Conservation (phyloP, 2,888 invertebrate species). For the Acanthosepion esculentum region DNA sequence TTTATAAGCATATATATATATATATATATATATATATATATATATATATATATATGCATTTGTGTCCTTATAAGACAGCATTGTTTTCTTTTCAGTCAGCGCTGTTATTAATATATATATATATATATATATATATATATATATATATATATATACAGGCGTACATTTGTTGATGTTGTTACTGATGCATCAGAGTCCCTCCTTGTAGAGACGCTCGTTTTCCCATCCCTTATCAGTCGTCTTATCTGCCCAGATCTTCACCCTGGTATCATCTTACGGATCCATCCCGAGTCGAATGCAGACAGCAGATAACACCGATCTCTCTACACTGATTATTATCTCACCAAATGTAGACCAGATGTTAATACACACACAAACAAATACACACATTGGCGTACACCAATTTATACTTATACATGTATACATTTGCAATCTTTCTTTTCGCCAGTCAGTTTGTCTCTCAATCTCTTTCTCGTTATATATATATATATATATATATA, state of each 20-base stretch:
- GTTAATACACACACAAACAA: neutral
- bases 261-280: neutral
- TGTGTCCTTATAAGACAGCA: neutral
- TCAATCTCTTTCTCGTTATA: too few relatives aligned
- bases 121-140: neutral
- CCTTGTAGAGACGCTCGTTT: neutral
- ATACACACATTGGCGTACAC: neutral
- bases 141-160: neutral
- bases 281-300: constrained; percentile 33
- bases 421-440: neutral
- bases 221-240: neutral
- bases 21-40: neutral
- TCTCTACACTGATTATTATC: neutral
- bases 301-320: constrained; percentile 21
- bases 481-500: too few relatives aligned
- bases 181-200: neutral
- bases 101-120: neutral
- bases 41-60: neutral
- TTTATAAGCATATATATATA: neutral
- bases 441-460: too few relatives aligned
- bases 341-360: constrained; percentile 33
- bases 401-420: neutral
- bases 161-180: constrained; percentile 20
- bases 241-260: constrained; percentile 9
- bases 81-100: constrained; percentile 17